A percentile compares a stretch with the other conserved stretches of the same genome.
Conservation (phyloP, 2,888 invertebrate genomes). For the Lepidochrysops patricia region DNA sequence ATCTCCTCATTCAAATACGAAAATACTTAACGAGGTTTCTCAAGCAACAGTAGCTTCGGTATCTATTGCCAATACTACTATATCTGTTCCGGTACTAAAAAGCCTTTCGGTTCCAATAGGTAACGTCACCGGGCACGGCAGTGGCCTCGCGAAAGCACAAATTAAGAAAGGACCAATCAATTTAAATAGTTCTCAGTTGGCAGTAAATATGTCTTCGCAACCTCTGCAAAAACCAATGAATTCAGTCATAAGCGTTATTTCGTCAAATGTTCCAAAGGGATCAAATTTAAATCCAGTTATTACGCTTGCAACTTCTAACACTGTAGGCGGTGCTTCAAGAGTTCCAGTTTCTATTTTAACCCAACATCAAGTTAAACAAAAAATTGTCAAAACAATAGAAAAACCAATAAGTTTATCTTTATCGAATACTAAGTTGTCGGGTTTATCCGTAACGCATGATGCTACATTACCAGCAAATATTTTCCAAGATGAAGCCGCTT, state of each 20-base stretch:
- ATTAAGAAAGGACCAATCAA: constrained; percentile 55
- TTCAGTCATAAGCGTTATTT: constrained; percentile 67
- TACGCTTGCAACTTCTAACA: constrained; percentile 50
- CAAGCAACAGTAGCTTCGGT: constrained; percentile 75
- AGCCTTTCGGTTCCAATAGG: constrained; percentile 55
- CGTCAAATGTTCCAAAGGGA: constrained; percentile 55
- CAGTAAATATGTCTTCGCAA: constrained; percentile 51
- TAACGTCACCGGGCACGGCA: constrained; percentile 36
- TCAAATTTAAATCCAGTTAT: constrained; percentile 55
- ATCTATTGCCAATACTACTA: constrained; percentile 68
- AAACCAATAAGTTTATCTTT: constrained; percentile 68
- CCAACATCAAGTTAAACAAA: constrained; percentile 68
- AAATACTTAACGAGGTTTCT: constrained; percentile 71
- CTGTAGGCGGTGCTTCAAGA: constrained; percentile 41
- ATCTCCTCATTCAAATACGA: constrained; percentile 58
- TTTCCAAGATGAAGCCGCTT: constrained; percentile 79
- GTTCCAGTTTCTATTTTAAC: constrained; percentile 61
- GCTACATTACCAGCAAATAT: constrained; percentile 78
- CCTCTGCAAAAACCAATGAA: constrained; percentile 55
- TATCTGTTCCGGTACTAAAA: constrained; percentile 65
- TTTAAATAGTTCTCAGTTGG: constrained; percentile 47
- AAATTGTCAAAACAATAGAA: constrained; percentile 67
- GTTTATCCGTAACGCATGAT: constrained; percentile 73
- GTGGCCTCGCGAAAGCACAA: constrained; percentile 38
- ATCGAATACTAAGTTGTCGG: constrained; percentile 70